A percentile compares a stretch with the other conserved stretches of the same genome.
Conservation (phyloP, 2,888 invertebrate genomes). For the Stramonita haemastoma region DNA sequence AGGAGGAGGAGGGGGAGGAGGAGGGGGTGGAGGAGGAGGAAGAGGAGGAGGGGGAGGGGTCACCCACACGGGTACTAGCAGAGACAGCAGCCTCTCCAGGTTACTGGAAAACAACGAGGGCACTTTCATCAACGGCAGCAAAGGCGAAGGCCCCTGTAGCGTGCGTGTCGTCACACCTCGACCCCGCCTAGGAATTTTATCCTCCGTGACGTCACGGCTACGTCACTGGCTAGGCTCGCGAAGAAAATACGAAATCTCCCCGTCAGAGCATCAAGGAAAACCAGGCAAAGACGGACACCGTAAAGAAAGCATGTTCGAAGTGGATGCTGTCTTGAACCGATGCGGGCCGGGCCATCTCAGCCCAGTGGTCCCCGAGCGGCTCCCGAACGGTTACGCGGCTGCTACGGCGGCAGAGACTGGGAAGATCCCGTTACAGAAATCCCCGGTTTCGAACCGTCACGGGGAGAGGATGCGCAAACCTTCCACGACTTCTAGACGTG, state of each 20-base stretch:
- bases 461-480: neutral
- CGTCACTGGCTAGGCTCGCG: conserved; percentile 51
- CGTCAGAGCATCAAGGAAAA: conserved; percentile 25
- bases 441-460: conserved; percentile 30
- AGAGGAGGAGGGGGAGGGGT: neutral
- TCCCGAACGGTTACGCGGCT: conserved; percentile 37
- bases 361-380: conserved; percentile 23
- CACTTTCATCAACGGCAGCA: neutral
- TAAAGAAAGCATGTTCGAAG: conserved; percentile 34
- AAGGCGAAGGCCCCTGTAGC: conserved; percentile 10
- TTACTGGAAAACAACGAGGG: neutral
- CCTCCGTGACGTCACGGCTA: conserved; percentile 44
- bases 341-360: conserved; percentile 42
- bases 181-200: conserved; percentile 36
- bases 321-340: conserved; percentile 37
- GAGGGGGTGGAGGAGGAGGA: neutral
- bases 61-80: neutral
- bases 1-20: neutral
- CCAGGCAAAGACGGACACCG: neutral
- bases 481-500: neutral
- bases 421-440: conserved; percentile 38
- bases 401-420: conserved; percentile 41
- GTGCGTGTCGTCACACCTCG: conserved; percentile 12
- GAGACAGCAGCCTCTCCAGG: neutral
- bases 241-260: conserved; percentile 51